Conservation (phyloP, 2,113 vertebrate species). For the Apodemus speciosus region DNA sequence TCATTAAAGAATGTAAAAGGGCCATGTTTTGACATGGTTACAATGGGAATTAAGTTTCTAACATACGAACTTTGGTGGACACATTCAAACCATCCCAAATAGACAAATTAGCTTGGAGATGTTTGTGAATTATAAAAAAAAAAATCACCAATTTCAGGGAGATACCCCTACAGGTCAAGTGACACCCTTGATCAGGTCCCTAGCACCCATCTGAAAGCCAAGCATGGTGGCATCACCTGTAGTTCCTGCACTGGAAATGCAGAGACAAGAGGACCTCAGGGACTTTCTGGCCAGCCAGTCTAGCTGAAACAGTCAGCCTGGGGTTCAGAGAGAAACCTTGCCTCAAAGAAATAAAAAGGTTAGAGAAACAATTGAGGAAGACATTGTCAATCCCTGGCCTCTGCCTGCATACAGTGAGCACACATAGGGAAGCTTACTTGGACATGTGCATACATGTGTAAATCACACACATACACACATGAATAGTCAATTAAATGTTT, state of each 20-base stretch:
- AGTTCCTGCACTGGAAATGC: not conserved
- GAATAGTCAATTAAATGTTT: not conserved
- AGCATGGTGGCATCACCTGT: not conserved
- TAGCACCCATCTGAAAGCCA: not conserved
- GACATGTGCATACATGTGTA: not conserved
- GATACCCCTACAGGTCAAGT: not conserved
- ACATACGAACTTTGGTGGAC: not conserved
- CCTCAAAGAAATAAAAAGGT: not conserved
- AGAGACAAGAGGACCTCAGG: not conserved
- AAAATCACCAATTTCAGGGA: not conserved
- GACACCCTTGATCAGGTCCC: not conserved
- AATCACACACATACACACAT: not conserved
- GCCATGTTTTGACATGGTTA: not conserved
- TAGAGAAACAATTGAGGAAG: not conserved
- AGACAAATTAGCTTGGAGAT: conserved; percentile 17
- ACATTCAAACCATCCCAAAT: not conserved
- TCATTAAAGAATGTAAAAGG: not conserved
- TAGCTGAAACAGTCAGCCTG: not conserved
- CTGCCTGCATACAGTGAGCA: not conserved
- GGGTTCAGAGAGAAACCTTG: not conserved
- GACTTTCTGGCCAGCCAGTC: not conserved
- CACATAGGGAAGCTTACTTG: not conserved
- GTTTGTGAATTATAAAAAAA: not conserved
- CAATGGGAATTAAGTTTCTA: not conserved
- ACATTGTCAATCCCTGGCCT: not conserved